Evolutionary conservation across 2,797 vertebrate species (phyloP).

Genomic region (Acanthopagrus latus): DNA sequence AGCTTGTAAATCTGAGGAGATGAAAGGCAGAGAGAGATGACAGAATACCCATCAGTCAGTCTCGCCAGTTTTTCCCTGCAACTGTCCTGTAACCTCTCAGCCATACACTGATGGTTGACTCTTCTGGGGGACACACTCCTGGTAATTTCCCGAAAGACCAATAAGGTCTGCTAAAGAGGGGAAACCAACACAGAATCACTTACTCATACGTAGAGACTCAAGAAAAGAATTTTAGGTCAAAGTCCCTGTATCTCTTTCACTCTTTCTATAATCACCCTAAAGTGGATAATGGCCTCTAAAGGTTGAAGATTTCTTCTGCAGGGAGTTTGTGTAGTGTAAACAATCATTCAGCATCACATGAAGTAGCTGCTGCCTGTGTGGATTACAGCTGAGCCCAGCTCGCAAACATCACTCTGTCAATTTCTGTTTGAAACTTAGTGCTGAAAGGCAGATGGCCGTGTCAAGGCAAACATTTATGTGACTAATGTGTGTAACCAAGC

Average conservation of each 20-base stretch:
- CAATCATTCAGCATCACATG: slow-evolving; percentile 50
- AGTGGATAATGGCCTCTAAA: slow-evolving; percentile 34
- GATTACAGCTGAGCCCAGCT: slow-evolving; percentile 34
- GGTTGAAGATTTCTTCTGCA: slow-evolving; percentile 31
- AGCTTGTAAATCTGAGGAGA: slow-evolving; percentile 64
- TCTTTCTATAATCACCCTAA: slow-evolving; percentile 19
- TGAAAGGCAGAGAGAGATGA: slow-evolving; percentile 53
- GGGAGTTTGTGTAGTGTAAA: slow-evolving; percentile 39
- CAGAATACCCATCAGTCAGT: slow-evolving; percentile 34
- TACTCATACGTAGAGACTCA: slow-evolving; percentile 23
- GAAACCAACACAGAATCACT: slow-evolving; percentile 14
- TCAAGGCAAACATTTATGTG: slow-evolving; percentile 47
- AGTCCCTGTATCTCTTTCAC: slow-evolving; percentile 9
- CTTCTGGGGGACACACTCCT: slow-evolving; percentile 22
- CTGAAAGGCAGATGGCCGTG: slow-evolving; percentile 37
- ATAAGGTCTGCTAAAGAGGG: slow-evolving; percentile 35
- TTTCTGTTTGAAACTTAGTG: slow-evolving; percentile 45
- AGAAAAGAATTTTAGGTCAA: slow-evolving; percentile 19
- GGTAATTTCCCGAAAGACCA: slow-evolving; percentile 56
- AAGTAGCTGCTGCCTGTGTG: slow-evolving; percentile 45
- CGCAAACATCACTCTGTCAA: slow-evolving; percentile 40
- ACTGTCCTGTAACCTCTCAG: slow-evolving; percentile 52
- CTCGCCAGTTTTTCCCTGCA: slow-evolving; percentile 27
- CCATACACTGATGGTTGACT: slow-evolving; percentile 39
- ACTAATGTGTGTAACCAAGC: slow-evolving; percentile 43